These are phyloP conservation scores for Diabrotica virgifera DNA, from an alignment of 1,140 invertebrate species.

Conservation along the genomic window DNA sequence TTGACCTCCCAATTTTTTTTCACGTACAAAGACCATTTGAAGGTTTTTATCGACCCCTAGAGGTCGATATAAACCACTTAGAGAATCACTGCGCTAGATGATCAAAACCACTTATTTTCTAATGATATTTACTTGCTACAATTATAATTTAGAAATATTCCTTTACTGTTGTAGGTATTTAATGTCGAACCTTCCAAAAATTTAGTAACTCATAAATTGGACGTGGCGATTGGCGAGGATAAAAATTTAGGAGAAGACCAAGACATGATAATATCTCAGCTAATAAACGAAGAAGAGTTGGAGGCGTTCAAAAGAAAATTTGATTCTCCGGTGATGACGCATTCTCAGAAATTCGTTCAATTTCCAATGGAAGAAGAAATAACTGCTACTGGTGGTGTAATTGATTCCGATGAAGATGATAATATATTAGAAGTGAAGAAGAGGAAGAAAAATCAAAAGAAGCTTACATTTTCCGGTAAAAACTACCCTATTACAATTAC, in stretches of 20 bases:
- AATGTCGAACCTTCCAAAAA: too few relatives aligned
- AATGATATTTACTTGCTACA: not conserved
- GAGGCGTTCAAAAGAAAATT: slow-evolving; percentile 45
- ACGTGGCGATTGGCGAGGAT: slow-evolving; percentile 29
- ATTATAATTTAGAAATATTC: too few relatives aligned
- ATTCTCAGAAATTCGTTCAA: slow-evolving; percentile 11
- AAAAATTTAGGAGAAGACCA: slow-evolving; percentile 39
- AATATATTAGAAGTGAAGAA: slow-evolving; percentile 23
- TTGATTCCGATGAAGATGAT: slow-evolving; percentile 42
- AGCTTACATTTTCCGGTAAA: slow-evolving; percentile 36
- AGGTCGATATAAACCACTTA: too few relatives aligned
- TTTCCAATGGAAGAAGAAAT: slow-evolving; percentile 30
- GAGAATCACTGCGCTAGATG: too few relatives aligned
- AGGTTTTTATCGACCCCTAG: too few relatives aligned
- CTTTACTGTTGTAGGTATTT: too few relatives aligned
- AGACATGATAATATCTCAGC: slow-evolving; percentile 42
- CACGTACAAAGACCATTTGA: too few relatives aligned
- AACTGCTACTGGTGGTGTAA: slow-evolving; percentile 29
- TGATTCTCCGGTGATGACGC: slow-evolving; percentile 35
- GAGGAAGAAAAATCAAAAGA: slow-evolving; percentile 31
- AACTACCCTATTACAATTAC: too few relatives aligned
- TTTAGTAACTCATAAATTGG: slow-evolving; percentile 10
- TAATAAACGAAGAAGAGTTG: slow-evolving; percentile 44
- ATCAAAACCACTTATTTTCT: too few relatives aligned
- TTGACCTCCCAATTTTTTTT: too few relatives aligned